Conservation (phyloP, 2,797 vertebrate species). For the Melanotaenia boesemani region DNA sequence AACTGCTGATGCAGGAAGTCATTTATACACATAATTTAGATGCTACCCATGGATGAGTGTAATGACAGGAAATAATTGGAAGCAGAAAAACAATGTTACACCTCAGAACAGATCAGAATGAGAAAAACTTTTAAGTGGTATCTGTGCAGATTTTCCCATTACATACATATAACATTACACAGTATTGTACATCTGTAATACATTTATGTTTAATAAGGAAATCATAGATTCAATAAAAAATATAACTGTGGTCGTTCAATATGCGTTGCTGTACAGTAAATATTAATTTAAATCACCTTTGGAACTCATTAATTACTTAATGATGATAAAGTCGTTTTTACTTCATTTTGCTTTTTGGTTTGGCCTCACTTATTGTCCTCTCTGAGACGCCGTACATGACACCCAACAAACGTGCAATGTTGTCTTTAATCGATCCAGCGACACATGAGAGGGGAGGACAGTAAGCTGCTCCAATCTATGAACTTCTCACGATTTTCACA, state of each 20-base stretch:
- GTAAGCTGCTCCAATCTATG: background rate
- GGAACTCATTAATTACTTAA: background rate
- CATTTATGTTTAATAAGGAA: background rate
- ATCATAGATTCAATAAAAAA: too few relatives aligned
- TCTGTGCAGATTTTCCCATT: too few relatives aligned
- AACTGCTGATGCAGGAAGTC: background rate
- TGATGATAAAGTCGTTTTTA: background rate
- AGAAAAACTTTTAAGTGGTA: too few relatives aligned
- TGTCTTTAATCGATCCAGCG: constrained; percentile 18
- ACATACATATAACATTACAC: too few relatives aligned
- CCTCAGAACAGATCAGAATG: too few relatives aligned
- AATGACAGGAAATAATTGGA: too few relatives aligned
- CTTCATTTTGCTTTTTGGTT: background rate
- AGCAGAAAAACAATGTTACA: too few relatives aligned
- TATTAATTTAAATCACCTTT: background rate
- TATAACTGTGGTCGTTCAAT: background rate
- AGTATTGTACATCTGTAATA: background rate
- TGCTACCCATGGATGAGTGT: background rate
- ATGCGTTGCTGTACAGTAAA: background rate
- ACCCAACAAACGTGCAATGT: constrained; percentile 42
- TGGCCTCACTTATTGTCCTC: constrained; percentile 35
- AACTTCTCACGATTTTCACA: background rate
- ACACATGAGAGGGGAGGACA: background rate
- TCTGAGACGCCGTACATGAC: constrained; percentile 29
- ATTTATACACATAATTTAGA: background rate